Conservation (phyloP, 2,888 invertebrate species). For the Mylabris sibirica region DNA sequence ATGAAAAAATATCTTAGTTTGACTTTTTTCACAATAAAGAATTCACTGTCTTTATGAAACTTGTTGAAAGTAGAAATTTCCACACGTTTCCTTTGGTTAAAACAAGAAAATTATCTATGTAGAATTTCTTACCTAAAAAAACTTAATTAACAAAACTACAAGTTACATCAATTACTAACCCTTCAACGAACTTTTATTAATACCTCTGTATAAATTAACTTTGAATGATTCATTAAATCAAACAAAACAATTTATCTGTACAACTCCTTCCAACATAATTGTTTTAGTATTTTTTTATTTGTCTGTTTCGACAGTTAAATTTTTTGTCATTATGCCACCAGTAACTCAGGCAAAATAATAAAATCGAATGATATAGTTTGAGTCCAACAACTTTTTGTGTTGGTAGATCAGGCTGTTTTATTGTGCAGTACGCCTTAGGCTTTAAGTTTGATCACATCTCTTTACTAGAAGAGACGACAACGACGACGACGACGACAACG, state of each 20-base stretch:
- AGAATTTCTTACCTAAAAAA: not conserved
- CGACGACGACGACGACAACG: too few relatives aligned
- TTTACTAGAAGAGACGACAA: not conserved
- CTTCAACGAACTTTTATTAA: not conserved
- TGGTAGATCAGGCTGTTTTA: conserved; percentile 1
- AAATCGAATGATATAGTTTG: conserved; percentile 4
- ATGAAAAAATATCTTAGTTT: not conserved
- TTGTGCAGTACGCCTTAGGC: not conserved
- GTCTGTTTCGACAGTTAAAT: not conserved
- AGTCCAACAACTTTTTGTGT: conserved; percentile 3
- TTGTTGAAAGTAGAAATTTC: not conserved
- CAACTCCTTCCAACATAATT: not conserved
- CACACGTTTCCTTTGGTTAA: not conserved
- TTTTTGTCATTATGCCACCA: not conserved
- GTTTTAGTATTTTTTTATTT: not conserved
- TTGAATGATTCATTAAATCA: not conserved
- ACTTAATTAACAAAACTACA: not conserved
- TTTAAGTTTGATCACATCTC: conserved; percentile 10
- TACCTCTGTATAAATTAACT: not conserved
- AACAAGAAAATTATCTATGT: not conserved
- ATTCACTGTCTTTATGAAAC: not conserved
- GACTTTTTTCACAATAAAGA: not conserved
- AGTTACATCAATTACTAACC: not conserved
- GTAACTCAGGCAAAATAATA: not conserved
- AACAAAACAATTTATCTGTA: not conserved